A percentile compares a stretch with the other conserved stretches of the same genome.
Conservation (phyloP, 2,113 vertebrate species). For the Indicator indicator region DNA sequence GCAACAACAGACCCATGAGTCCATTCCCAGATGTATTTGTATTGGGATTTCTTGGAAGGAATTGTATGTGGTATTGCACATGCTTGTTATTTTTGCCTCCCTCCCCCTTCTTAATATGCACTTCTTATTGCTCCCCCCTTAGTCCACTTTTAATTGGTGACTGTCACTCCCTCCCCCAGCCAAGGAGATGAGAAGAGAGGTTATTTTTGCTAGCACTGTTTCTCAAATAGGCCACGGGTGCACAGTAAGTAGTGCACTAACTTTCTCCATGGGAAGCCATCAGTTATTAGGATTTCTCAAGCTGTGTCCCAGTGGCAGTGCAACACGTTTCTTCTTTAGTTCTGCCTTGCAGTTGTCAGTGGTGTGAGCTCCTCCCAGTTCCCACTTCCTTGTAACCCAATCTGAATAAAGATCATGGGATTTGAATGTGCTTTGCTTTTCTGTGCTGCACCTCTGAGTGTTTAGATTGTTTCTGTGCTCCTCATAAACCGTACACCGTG, state of each 20-base stretch:
- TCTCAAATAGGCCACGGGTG: constrained; percentile 50
- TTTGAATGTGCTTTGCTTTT: constrained; percentile 30
- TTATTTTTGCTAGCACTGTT: constrained; percentile 52
- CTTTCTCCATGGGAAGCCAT: constrained; percentile 38
- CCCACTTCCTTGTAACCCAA: constrained; percentile 59
- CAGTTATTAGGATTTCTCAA: constrained; percentile 30
- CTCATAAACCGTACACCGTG: rapidly evolving
- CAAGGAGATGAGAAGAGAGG: background rate
- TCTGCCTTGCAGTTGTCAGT: constrained; percentile 49
- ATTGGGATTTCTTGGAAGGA: constrained; percentile 30
- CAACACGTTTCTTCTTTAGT: constrained; percentile 42
- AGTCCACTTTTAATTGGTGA: constrained; percentile 14
- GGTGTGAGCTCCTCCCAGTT: constrained; percentile 38
- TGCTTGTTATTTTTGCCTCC: constrained; percentile 20
- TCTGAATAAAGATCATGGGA: constrained; percentile 55
- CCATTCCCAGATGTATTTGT: background rate
- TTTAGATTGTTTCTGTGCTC: background rate
- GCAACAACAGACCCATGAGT: background rate
- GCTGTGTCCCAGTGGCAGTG: background rate
- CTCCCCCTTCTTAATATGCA: background rate
- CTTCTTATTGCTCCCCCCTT: background rate
- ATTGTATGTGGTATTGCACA: background rate
- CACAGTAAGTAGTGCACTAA: constrained; percentile 38
- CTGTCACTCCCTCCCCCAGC: background rate
- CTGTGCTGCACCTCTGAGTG: background rate